phyloP scores from a whole-genome alignment of 1,140 invertebrate species.

The Hirudo medicinalis region DNA sequence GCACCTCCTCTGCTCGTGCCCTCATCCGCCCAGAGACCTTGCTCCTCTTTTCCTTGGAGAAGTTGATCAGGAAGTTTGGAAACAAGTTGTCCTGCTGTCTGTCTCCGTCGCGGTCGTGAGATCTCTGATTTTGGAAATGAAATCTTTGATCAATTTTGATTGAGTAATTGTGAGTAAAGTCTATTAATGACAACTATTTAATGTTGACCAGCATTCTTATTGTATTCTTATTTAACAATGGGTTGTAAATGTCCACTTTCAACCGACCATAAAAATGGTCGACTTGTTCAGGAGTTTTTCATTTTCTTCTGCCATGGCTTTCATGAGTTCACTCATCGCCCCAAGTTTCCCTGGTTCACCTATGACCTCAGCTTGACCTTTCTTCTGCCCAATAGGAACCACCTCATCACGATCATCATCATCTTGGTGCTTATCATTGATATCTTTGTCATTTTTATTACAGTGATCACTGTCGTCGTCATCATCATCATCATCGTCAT shows the following conservation, averaged over 20 bases:
- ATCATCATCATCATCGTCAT: neutral
- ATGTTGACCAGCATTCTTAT: neutral
- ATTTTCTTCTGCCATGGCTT: conserved; percentile 7
- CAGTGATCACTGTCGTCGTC: neutral
- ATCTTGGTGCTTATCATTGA: neutral
- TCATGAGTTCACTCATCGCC: neutral
- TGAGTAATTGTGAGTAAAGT: neutral
- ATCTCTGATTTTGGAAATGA: neutral
- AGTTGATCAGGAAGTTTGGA: conserved; percentile 2
- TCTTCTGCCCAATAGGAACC: neutral
- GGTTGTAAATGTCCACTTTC: neutral
- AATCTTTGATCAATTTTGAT: neutral
- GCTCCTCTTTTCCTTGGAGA: conserved; percentile 1
- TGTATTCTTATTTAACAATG: neutral
- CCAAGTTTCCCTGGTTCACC: neutral
- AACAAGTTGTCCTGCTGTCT: neutral
- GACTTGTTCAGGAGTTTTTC: neutral
- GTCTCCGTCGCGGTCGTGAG: neutral
- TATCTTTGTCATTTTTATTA: neutral
- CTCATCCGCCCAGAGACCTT: neutral
- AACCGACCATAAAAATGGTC: neutral
- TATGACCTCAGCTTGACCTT: neutral
- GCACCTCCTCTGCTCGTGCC: conserved; percentile 13
- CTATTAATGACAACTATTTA: neutral
- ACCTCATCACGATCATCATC: neutral